Percentiles rank a stretch among this genome's conserved stretches.
Evolutionary conservation across 2,888 invertebrate species (phyloP).

Genomic region (Mylabris sibirica): DNA sequence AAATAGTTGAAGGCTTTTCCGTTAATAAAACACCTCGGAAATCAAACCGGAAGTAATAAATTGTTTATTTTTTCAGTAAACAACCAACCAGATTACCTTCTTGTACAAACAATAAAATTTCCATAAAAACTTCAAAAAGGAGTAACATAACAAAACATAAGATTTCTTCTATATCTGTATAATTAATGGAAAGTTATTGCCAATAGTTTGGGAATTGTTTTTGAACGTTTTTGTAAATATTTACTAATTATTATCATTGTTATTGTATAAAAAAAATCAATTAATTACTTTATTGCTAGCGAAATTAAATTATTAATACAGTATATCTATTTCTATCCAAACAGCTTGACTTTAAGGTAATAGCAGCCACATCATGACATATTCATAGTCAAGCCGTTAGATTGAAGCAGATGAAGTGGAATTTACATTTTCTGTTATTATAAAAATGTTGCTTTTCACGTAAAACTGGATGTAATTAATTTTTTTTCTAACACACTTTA

Average conservation of each 20-base stretch:
- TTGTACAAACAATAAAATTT: not conserved
- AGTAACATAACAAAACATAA: too few species aligned
- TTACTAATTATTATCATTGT: conserved; percentile 1
- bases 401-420: too few species aligned
- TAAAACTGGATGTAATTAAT: too few species aligned
- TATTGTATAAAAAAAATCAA: not conserved
- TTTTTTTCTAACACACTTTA: too few species aligned
- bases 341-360: too few species aligned
- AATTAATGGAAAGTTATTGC: not conserved
- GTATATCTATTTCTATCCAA: too few species aligned
- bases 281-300: not conserved
- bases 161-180: not conserved
- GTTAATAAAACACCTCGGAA: conserved; percentile 2
- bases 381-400: too few species aligned
- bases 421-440: too few species aligned
- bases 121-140: not conserved
- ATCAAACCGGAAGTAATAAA: not conserved
- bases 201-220: not conserved
- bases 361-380: too few species aligned
- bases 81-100: conserved; percentile 1
- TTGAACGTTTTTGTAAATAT: not conserved
- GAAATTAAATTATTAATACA: not conserved
- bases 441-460: too few species aligned
- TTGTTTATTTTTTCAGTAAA: not conserved
- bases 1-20: not conserved